Conservation (phyloP, 1,140 invertebrate genomes). For the Drosophila chauvacae region DNA sequence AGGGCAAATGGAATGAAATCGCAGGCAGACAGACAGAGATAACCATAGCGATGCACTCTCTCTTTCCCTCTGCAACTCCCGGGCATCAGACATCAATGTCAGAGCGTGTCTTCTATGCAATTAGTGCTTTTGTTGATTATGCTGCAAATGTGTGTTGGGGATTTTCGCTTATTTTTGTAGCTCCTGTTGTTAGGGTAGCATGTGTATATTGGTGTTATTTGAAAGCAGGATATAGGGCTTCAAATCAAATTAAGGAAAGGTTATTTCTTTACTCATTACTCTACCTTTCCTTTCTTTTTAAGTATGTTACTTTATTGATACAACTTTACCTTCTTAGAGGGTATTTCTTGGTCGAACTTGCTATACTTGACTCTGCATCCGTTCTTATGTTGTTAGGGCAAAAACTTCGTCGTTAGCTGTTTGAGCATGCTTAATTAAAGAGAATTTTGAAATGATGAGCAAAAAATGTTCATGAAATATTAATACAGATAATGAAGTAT, state of each 20-base stretch:
- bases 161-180: slow-evolving; percentile 32
- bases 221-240: background rate
- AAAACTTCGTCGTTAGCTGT: slow-evolving; percentile 40
- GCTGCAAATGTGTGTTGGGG: slow-evolving; percentile 49
- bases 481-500: slow-evolving; percentile 4
- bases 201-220: background rate
- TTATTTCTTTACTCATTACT: too few relatives aligned
- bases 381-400: slow-evolving; percentile 18
- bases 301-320: too few relatives aligned
- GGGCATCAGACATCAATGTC: slow-evolving; percentile 71
- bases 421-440: slow-evolving; percentile 27
- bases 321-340: background rate
- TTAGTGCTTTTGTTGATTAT: slow-evolving; percentile 82
- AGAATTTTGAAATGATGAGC: slow-evolving; percentile 19
- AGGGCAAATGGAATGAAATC: slow-evolving; percentile 72
- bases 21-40: slow-evolving; percentile 51
- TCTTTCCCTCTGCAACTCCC: background rate
- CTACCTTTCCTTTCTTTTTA: too few relatives aligned
- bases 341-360: background rate
- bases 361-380: background rate
- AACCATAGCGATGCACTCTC: background rate
- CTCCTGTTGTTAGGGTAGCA: slow-evolving; percentile 11
- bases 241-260: background rate
- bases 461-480: slow-evolving; percentile 21
- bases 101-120: slow-evolving; percentile 75